phyloP scores from a whole-genome alignment of 1,140 invertebrate genomes.

The Procambarus virginalis region DNA sequence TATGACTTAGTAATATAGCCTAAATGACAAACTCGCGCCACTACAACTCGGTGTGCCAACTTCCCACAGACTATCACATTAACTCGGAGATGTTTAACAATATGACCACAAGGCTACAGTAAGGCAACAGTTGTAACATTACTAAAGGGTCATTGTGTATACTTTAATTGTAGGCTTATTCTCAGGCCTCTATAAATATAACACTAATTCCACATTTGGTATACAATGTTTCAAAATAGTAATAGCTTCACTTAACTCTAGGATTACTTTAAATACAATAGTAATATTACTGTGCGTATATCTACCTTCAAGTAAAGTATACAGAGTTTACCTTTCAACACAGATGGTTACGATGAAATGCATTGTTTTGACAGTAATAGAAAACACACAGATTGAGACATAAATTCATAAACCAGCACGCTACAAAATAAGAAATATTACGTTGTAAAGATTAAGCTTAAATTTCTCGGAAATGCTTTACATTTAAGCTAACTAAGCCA shows the following conservation, averaged over 20 bases:
- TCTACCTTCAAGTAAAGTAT: not conserved
- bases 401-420: too few species aligned
- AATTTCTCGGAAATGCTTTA: too few species aligned
- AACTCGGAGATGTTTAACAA: conserved; percentile 8
- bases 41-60: not conserved
- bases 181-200: not conserved
- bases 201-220: not conserved
- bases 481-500: too few species aligned
- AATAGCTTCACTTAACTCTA: not conserved
- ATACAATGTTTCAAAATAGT: not conserved
- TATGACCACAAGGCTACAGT: conserved; percentile 29
- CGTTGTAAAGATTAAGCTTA: too few species aligned
- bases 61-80: not conserved
- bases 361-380: not conserved
- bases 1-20: not conserved
- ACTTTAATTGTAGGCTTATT: not conserved
- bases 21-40: not conserved
- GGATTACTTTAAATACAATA: not conserved
- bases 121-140: conserved; percentile 34
- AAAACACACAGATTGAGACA: not conserved
- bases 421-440: too few species aligned
- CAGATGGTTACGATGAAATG: not conserved
- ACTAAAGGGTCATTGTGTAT: not conserved
- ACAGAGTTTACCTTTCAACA: not conserved
- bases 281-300: not conserved